Percentiles rank a stretch among this genome's conserved stretches.
These are phyloP conservation scores for Branchellion lobata DNA, from an alignment of 2,888 invertebrate genomes.

Conservation along the genomic window DNA sequence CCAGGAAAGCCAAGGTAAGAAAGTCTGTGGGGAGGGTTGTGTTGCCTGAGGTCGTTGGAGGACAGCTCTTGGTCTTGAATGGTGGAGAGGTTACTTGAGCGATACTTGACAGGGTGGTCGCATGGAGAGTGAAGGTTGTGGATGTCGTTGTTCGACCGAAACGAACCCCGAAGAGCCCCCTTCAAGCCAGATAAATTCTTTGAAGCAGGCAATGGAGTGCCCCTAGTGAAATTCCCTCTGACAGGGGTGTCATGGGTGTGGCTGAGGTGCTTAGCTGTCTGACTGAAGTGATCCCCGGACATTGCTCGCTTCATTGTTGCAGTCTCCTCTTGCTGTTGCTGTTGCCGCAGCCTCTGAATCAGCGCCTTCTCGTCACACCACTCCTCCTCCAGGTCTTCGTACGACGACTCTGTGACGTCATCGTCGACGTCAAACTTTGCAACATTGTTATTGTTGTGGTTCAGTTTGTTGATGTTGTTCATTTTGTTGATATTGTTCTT, in stretches of 20 bases:
- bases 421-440: too few species aligned
- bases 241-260: background rate
- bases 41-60: background rate
- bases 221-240: background rate
- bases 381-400: too few species aligned
- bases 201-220: background rate
- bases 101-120: background rate
- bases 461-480: too few species aligned
- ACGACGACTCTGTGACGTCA: too few species aligned
- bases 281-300: too few species aligned
- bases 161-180: background rate
- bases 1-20: background rate
- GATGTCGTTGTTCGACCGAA: slow-evolving; percentile 5
- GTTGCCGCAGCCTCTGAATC: too few species aligned
- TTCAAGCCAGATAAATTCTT: background rate
- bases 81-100: slow-evolving; percentile 4
- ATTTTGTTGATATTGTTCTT: too few species aligned
- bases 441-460: too few species aligned
- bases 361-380: too few species aligned
- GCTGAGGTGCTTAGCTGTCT: too few species aligned
- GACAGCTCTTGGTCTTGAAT: background rate
- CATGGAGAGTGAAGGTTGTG: background rate
- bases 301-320: too few species aligned
- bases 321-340: too few species aligned
- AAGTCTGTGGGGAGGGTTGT: background rate